Evolutionary conservation across 2,113 vertebrate species (phyloP).

Genomic region (Myiozetetes cayanensis): DNA sequence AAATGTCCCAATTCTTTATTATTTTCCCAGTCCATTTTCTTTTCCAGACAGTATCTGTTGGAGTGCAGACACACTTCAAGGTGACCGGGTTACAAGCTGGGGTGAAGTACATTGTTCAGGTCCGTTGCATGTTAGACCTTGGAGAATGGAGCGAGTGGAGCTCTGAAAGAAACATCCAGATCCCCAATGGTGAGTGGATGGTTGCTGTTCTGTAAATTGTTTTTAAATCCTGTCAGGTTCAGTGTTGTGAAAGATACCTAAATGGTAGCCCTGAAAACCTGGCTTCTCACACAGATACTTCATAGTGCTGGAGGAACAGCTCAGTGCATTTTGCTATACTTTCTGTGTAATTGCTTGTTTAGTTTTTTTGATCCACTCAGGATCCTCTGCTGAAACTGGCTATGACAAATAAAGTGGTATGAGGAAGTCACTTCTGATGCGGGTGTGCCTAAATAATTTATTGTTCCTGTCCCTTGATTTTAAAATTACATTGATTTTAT

Average conservation of each 20-base stretch:
- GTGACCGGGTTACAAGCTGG: neutral
- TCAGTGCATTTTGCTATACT: neutral
- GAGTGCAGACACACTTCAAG: conserved; percentile 8
- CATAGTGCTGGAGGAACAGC: neutral
- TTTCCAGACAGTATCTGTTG: conserved; percentile 41
- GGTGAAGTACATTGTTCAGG: neutral
- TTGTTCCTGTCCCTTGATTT: neutral
- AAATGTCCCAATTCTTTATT: neutral
- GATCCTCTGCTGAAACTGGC: neutral
- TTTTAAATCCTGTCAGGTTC: neutral
- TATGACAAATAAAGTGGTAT: neutral
- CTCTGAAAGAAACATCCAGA: neutral
- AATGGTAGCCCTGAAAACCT: neutral
- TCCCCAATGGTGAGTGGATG: neutral
- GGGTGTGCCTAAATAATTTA: neutral
- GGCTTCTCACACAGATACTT: neutral
- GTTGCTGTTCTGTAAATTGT: neutral
- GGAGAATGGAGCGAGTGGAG: conserved; percentile 62
- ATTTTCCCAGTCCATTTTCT: conserved; percentile 5
- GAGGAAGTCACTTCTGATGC: neutral
- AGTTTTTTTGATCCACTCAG: neutral
- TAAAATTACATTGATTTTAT: neutral
- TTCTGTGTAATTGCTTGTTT: neutral
- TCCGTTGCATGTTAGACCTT: conserved; percentile 27
- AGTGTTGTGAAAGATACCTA: neutral